Evolutionary conservation across 2,888 invertebrate species (phyloP).

Genomic region (Eueremaeus valkanovi): DNA sequence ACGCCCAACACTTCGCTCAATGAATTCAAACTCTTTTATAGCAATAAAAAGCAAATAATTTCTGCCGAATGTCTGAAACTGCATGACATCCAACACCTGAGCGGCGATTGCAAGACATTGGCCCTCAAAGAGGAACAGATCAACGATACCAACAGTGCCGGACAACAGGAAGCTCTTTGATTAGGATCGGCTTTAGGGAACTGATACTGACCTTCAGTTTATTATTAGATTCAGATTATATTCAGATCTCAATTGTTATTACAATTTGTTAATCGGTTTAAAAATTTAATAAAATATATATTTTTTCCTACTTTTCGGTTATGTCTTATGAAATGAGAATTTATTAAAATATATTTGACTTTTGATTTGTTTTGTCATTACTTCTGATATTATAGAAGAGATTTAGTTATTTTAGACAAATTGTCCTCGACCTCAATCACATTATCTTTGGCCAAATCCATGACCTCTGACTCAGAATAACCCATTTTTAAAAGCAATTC

Average conservation of each 20-base stretch:
- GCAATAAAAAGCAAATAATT: neutral
- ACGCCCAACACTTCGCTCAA: slow-evolving; percentile 41
- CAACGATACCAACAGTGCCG: slow-evolving; percentile 10
- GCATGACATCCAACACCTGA: slow-evolving; percentile 39
- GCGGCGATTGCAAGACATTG: slow-evolving; percentile 2
- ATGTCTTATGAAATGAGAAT: no score
- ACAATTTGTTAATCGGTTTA: no score
- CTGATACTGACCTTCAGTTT: neutral
- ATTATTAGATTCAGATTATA: no score
- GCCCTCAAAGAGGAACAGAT: slow-evolving; percentile 39
- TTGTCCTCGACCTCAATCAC: neutral
- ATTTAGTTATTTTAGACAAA: neutral
- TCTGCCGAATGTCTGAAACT: slow-evolving; percentile 33
- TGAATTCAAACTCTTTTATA: slow-evolving; percentile 33
- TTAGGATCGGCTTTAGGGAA: neutral
- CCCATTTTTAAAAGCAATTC: slow-evolving; percentile 64
- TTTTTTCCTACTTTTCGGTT: no score
- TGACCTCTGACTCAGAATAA: slow-evolving; percentile 60
- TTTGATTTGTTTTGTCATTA: no score
- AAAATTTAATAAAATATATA: no score
- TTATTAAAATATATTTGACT: no score
- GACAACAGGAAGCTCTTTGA: slow-evolving; percentile 3
- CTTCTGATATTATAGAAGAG: no score
- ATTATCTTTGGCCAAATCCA: slow-evolving; percentile 19
- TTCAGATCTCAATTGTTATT: no score